Conservation (phyloP, 2,797 vertebrate genomes). For the Eutrigla gurnardus region DNA sequence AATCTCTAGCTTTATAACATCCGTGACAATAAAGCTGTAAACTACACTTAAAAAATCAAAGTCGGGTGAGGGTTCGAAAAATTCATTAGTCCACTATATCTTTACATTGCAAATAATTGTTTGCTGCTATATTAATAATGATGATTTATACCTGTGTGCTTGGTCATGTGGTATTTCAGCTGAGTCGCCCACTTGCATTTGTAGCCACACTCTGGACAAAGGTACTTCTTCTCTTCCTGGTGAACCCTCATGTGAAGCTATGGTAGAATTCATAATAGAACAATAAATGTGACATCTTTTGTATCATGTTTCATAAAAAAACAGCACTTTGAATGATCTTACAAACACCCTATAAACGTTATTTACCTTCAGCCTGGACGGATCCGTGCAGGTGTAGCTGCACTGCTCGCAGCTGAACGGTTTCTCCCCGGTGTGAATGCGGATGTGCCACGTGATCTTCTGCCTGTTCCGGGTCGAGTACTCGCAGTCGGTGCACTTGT, state of each 20-base stretch:
- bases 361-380: slow-evolving; percentile 94
- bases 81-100: no score
- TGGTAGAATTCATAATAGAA: neutral
- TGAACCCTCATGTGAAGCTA: slow-evolving; percentile 99
- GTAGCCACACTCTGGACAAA: slow-evolving; percentile 97
- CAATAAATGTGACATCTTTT: neutral
- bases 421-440: slow-evolving; percentile 97
- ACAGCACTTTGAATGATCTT: neutral
- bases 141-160: slow-evolving; percentile 90
- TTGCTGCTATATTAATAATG: no score
- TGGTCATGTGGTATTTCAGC: slow-evolving; percentile 99
- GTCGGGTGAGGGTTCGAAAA: neutral
- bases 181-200: slow-evolving; percentile 99
- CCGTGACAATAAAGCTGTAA: neutral
- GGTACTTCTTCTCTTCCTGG: slow-evolving; percentile 95
- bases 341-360: neutral
- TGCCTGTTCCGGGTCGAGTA: slow-evolving; percentile 95
- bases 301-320: neutral
- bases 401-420: slow-evolving; percentile 95
- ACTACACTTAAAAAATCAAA: neutral
- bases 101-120: no score
- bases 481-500: slow-evolving; percentile 93
- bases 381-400: slow-evolving; percentile 92
- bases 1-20: neutral
- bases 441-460: slow-evolving; percentile 98